Conservation (phyloP, 2,888 invertebrate genomes). For the Leucophenga maculata region DNA sequence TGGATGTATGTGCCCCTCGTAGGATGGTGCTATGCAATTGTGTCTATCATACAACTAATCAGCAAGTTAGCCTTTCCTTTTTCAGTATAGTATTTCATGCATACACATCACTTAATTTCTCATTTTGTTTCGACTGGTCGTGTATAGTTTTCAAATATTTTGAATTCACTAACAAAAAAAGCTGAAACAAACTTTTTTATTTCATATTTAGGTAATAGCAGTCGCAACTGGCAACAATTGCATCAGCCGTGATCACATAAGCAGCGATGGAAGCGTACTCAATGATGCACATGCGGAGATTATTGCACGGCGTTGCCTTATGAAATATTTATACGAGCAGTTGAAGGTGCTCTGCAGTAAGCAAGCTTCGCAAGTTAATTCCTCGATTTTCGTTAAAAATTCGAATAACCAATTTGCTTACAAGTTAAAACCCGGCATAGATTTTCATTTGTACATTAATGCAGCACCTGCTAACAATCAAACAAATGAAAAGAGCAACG, state of each 20-base stretch:
- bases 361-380: constrained; percentile 71
- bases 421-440: constrained; percentile 81
- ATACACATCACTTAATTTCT: too few species aligned
- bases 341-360: constrained; percentile 77
- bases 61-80: too few species aligned
- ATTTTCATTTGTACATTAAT: constrained; percentile 95
- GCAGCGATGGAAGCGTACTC: constrained; percentile 86
- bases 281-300: constrained; percentile 99
- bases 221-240: constrained; percentile 95
- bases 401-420: constrained; percentile 75
- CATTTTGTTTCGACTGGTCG: too few species aligned
- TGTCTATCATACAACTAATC: too few species aligned
- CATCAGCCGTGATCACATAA: constrained; percentile 93
- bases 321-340: constrained; percentile 85
- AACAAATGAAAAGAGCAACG: constrained; percentile 80
- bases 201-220: constrained; percentile 74
- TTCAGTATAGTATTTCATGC: too few species aligned
- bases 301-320: constrained; percentile 85
- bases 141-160: too few species aligned
- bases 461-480: constrained; percentile 83
- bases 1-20: too few species aligned
- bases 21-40: too few species aligned
- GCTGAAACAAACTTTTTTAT: too few species aligned
- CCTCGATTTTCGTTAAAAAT: constrained; percentile 74
- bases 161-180: too few species aligned